Conservation (phyloP, 2,888 invertebrate species). For the Synergus itoensis region DNA sequence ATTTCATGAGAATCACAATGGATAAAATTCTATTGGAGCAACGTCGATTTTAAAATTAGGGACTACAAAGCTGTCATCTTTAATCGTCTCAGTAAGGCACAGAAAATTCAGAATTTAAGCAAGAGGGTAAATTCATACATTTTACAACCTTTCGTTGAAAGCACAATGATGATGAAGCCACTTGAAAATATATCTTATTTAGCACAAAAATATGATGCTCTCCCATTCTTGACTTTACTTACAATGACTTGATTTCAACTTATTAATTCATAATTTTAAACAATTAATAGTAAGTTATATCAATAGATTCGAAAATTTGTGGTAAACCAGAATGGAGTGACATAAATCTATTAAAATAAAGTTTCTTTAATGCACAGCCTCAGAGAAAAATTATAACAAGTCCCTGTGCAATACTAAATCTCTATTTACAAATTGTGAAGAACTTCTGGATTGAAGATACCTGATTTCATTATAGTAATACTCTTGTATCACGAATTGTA, state of each 20-base stretch:
- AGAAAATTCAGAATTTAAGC: background rate
- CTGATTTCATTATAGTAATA: background rate
- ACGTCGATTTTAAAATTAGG: conserved; percentile 21
- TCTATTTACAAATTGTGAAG: conserved; percentile 32
- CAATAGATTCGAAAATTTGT: background rate
- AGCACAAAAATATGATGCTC: background rate
- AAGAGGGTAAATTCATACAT: background rate
- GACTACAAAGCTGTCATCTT: conserved; percentile 4
- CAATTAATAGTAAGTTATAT: background rate
- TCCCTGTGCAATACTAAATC: conserved; percentile 31
- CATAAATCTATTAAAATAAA: conserved; percentile 27
- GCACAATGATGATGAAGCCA: background rate
- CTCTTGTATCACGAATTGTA: conserved; percentile 49
- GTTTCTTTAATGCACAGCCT: conserved; percentile 40
- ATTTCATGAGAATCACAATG: conserved; percentile 39
- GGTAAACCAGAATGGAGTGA: background rate
- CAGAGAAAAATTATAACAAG: conserved; percentile 33
- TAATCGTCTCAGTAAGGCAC: conserved; percentile 26
- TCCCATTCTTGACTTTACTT: background rate
- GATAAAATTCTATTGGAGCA: conserved; percentile 32
- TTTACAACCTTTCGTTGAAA: background rate
- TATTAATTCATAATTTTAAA: background rate
- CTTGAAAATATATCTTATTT: background rate
- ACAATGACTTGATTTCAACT: background rate
- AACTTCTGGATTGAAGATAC: conserved; percentile 36